Conservation (phyloP, 2,113 vertebrate genomes). For the Xenopus borealis region DNA sequence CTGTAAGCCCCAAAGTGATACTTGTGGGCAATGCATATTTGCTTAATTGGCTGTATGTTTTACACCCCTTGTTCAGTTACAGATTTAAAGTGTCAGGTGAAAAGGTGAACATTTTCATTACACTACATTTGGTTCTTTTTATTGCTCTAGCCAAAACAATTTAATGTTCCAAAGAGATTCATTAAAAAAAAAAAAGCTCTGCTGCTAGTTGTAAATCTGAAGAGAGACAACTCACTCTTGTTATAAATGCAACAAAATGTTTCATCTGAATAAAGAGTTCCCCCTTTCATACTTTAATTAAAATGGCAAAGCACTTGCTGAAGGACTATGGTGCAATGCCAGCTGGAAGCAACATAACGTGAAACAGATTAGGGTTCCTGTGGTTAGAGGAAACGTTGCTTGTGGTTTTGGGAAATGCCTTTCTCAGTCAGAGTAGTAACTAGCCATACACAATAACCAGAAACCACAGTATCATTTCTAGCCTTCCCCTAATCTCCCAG, state of each 20-base stretch:
- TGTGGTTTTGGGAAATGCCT: conserved; percentile 34
- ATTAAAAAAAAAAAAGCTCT: conserved; percentile 7
- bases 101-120: conserved; percentile 18
- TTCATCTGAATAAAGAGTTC: neutral
- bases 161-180: conserved; percentile 4
- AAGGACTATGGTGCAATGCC: neutral
- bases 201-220: conserved; percentile 5
- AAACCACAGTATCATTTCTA: conserved; percentile 17
- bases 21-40: neutral
- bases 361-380: conserved; percentile 30
- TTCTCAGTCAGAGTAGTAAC: conserved; percentile 16
- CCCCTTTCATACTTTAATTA: conserved; percentile 9
- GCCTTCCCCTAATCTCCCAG: conserved; percentile 2
- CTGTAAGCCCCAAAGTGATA: neutral
- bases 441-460: conserved; percentile 21
- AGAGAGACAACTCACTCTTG: neutral
- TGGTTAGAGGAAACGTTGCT: conserved; percentile 19
- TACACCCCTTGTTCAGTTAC: neutral
- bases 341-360: neutral
- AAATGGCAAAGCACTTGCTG: conserved; percentile 8
- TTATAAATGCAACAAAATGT: neutral
- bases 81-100: conserved; percentile 16
- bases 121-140: conserved; percentile 10
- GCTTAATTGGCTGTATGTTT: neutral
- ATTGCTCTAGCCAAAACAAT: neutral